Conservation (phyloP, 1,140 invertebrate genomes). For the Chlorops oryzae region DNA sequence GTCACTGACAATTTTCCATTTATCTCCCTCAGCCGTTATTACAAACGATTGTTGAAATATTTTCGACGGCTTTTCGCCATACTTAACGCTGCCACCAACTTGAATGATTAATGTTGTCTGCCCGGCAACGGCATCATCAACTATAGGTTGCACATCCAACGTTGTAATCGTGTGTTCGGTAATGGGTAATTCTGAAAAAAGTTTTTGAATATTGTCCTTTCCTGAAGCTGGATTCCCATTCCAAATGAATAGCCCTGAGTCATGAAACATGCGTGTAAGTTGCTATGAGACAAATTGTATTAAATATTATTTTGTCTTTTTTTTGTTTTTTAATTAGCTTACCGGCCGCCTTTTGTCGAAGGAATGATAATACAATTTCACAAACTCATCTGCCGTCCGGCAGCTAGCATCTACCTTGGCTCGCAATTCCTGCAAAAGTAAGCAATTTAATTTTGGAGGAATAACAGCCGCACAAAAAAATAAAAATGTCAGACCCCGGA, state of each 20-base stretch:
- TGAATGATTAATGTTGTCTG: slow-evolving; percentile 69
- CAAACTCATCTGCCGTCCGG: slow-evolving; percentile 73
- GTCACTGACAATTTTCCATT: slow-evolving; percentile 85
- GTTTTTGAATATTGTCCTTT: slow-evolving; percentile 70
- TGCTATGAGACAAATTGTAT: slow-evolving; percentile 50
- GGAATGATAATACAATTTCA: slow-evolving; percentile 73
- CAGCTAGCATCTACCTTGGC: slow-evolving; percentile 66
- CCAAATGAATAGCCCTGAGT: slow-evolving; percentile 74
- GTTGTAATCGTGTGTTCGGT: slow-evolving; percentile 64
- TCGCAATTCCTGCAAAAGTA: slow-evolving; percentile 22
- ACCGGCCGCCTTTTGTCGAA: slow-evolving; percentile 76
- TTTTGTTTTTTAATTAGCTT: slow-evolving; percentile 42
- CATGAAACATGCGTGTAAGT: slow-evolving; percentile 70
- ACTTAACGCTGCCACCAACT: slow-evolving; percentile 66
- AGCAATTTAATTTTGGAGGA: not conserved
- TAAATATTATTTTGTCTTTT: not conserved
- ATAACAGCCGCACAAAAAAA: not conserved
- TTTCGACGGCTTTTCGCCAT: slow-evolving; percentile 53
- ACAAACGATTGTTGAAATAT: slow-evolving; percentile 76
- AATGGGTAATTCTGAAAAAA: slow-evolving; percentile 65
- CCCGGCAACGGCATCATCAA: slow-evolving; percentile 60
- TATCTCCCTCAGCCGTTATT: slow-evolving; percentile 72
- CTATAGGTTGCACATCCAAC: slow-evolving; percentile 72
- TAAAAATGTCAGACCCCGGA: too few relatives aligned
- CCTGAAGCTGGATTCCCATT: slow-evolving; percentile 75